These are phyloP conservation scores for Manduca sexta DNA, from an alignment of 1,140 invertebrate species.

Conservation along the genomic window DNA sequence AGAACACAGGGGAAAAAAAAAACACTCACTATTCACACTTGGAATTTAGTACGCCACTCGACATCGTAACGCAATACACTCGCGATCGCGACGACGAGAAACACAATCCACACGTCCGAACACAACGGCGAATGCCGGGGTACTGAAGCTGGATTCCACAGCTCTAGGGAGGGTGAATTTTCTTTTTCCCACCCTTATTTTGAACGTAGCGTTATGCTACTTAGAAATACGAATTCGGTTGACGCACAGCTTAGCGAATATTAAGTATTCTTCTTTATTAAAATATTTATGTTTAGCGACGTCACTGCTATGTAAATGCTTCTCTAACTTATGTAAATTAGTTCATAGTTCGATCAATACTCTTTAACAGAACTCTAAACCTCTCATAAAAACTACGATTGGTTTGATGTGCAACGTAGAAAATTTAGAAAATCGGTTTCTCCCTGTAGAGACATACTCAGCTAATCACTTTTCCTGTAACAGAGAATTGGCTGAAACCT, in stretches of 20 bases:
- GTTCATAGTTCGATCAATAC: too few relatives aligned
- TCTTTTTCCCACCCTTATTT: constrained; percentile 17
- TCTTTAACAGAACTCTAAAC: too few relatives aligned
- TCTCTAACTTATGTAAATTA: too few relatives aligned
- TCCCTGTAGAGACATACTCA: too few relatives aligned
- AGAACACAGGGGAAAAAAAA: constrained; percentile 13
- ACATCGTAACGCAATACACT: constrained; percentile 45
- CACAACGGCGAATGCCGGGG: constrained; percentile 42
- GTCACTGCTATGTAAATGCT: too few relatives aligned
- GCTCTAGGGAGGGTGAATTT: constrained; percentile 2
- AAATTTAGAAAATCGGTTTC: too few relatives aligned
- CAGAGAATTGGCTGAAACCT: too few relatives aligned
- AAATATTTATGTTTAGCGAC: too few relatives aligned
- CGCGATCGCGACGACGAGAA: constrained; percentile 23
- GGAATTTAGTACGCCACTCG: constrained; percentile 29
- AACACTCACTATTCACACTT: constrained; percentile 32
- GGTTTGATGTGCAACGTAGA: too few relatives aligned
- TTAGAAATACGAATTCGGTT: constrained; percentile 10
- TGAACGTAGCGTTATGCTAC: constrained; percentile 8
- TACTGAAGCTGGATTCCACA: constrained; percentile 27
- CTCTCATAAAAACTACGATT: too few relatives aligned
- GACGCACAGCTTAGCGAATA: constrained; percentile 5
- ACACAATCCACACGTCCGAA: constrained; percentile 33
- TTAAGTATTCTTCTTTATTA: constrained; percentile 4
- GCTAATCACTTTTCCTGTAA: too few relatives aligned